These are phyloP conservation scores for Acanthopleura granulata DNA, from an alignment of 2,888 invertebrate species.

Conservation along the genomic window DNA sequence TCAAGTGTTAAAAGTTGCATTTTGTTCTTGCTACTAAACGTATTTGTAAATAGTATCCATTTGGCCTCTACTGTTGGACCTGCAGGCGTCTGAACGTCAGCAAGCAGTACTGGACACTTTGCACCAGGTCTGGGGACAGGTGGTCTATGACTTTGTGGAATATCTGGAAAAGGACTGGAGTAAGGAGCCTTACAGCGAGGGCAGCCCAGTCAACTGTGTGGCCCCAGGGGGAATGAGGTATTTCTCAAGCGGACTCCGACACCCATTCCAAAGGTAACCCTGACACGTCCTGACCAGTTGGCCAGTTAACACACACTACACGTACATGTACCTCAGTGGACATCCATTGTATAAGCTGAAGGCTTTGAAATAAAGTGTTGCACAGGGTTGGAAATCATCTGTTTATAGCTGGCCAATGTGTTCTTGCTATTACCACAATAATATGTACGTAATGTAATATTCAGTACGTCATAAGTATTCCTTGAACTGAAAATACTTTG, in stretches of 20 bases:
- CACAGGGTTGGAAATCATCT: too few species aligned
- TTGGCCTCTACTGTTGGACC: not conserved
- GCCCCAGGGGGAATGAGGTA: conserved; percentile 61
- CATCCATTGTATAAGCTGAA: too few species aligned
- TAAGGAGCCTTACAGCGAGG: conserved; percentile 62
- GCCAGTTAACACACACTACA: too few species aligned
- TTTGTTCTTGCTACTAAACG: too few species aligned
- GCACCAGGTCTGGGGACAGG: conserved; percentile 62
- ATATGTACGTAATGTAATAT: too few species aligned
- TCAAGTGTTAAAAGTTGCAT: not conserved
- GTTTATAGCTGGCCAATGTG: too few species aligned
- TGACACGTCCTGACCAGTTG: too few species aligned
- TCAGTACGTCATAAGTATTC: too few species aligned
- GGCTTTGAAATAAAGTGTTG: too few species aligned
- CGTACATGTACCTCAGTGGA: too few species aligned
- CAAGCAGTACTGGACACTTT: conserved; percentile 65
- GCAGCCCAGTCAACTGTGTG: conserved; percentile 63
- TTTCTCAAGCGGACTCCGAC: conserved; percentile 52
- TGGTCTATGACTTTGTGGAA: conserved; percentile 55
- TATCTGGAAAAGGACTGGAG: conserved; percentile 68
- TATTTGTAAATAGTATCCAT: not conserved
- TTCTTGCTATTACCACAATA: too few species aligned
- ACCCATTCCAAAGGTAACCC: conserved; percentile 57
- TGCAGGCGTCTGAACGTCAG: not conserved
- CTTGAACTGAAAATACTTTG: too few species aligned